Evolutionary conservation across 2,888 invertebrate genomes (phyloP), one percentile per base, ranked within the genome.

Genomic region (Melieria picta): DNA sequence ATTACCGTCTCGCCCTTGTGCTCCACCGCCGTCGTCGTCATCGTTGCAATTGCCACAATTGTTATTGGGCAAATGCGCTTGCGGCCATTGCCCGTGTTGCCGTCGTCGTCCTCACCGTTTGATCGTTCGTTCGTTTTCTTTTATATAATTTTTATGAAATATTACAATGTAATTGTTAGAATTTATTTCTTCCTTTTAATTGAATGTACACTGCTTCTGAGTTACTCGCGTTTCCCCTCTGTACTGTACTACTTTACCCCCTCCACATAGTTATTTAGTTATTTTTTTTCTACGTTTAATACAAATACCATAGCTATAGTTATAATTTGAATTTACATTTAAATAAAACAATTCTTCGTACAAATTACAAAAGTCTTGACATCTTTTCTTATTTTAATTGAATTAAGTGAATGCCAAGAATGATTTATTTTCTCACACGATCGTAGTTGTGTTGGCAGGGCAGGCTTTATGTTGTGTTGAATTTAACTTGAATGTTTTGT

Each of bases 291-390:
- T 13, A 58, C 16, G 42, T 13, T 58, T 13, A n/a, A 57, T 13
- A 57, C 9, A 13, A n/a, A 57, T 13, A 16, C 57, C 11, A 30
- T 58, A 58, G 58, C 30, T 30, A 58, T 58, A 30, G 48, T 47
- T 30, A 30, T 62, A 64, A 52, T 52, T 64, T 30, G 48, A 64
- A 56, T 69, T 16, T 64, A 56, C 61, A 63, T 30, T 45, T 57
- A 57, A 69, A 46, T 47, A 48, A 62, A 63, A 55, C 10, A 63
- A 43, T 47, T 50, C 60, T 58, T 56, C 65, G 56, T 57, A 58
- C 47, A 60, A 58, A 58, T 50, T 60, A 67, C 46, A 16, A 30
- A 30, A 30, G 2, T 30, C 30, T 52, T 42, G 16, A 42, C 55
- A 64, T 64, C 55, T 30, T 30, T 30, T 30, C 30, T 30, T 30